phyloP scores from a whole-genome alignment of 2,888 invertebrate species.

The Melinaea menophilus region DNA sequence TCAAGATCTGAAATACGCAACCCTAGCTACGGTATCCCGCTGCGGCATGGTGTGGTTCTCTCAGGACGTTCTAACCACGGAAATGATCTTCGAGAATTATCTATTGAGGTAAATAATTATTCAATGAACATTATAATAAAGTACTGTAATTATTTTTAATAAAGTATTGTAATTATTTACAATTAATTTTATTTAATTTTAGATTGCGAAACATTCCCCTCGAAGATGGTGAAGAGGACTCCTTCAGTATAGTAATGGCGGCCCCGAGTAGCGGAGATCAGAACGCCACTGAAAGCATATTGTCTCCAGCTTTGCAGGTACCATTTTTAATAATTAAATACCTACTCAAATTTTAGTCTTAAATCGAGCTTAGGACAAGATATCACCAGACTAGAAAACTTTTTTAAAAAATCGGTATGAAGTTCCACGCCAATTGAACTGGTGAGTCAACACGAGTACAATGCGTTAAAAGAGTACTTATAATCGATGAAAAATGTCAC shows the following conservation, averaged over 20 bases:
- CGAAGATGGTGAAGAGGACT: constrained; percentile 93
- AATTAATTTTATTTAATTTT: constrained; percentile 15
- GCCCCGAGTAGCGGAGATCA: constrained; percentile 77
- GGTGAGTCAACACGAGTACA: no score
- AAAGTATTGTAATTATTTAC: not conserved
- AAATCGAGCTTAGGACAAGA: no score
- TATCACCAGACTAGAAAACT: no score
- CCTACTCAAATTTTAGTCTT: no score
- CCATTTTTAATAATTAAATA: no score
- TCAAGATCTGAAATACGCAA: constrained; percentile 98
- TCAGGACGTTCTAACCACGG: constrained; percentile 97
- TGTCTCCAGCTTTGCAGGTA: constrained; percentile 86
- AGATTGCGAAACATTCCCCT: constrained; percentile 90
- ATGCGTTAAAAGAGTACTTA: no score
- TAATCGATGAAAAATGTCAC: no score
- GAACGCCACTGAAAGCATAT: constrained; percentile 83
- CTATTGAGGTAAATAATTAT: constrained; percentile 75
- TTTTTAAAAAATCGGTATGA: no score
- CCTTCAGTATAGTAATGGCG: constrained; percentile 78
- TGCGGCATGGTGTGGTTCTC: constrained; percentile 99
- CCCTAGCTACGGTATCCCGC: constrained; percentile 98
- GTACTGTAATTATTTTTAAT: not conserved
- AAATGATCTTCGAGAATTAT: constrained; percentile 99
- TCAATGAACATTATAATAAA: not conserved
- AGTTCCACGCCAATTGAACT: no score